Percentiles rank a stretch among this genome's conserved stretches.
Evolutionary conservation across 2,888 invertebrate species (phyloP).

Genomic region (Callyntrura guangdongensis): DNA sequence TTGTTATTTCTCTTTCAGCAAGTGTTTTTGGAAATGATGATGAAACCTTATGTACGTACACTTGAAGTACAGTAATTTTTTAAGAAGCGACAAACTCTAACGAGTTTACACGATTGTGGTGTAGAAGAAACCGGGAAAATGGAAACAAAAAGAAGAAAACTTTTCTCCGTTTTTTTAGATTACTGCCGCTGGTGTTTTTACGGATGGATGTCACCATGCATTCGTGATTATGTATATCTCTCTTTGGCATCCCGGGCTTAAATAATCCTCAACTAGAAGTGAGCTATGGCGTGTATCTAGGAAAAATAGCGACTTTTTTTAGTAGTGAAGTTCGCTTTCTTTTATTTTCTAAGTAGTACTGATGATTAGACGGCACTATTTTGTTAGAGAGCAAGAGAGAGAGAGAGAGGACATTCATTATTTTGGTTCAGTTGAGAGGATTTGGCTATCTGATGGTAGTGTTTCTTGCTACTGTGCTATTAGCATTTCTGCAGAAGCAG

Average conservation of each 20-base stretch:
- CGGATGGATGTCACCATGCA: constrained; percentile 11
- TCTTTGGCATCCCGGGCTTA: neutral
- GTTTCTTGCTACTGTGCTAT: no score
- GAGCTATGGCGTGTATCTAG: neutral
- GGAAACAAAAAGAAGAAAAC: constrained; percentile 28
- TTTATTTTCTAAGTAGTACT: neutral
- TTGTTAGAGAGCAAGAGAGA: no score
- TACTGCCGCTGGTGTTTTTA: neutral
- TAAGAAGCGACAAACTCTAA: neutral
- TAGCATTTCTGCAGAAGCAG: neutral
- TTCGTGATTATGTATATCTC: neutral
- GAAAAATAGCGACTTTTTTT: neutral
- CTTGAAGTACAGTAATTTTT: neutral
- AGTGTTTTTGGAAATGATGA: no score
- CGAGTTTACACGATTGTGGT: neutral
- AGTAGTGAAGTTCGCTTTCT: neutral
- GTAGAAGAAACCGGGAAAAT: neutral
- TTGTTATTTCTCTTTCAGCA: neutral
- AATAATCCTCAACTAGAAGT: neutral
- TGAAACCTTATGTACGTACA: no score
- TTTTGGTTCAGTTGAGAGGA: no score
- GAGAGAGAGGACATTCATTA: no score
- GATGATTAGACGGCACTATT: no score
- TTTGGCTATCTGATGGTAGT: no score
- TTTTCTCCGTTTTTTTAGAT: constrained; percentile 14